A percentile compares a stretch with the other conserved stretches of the same genome.
phyloP scores from a whole-genome alignment of 2,888 invertebrate genomes.

The Melinaea marsaeus region DNA sequence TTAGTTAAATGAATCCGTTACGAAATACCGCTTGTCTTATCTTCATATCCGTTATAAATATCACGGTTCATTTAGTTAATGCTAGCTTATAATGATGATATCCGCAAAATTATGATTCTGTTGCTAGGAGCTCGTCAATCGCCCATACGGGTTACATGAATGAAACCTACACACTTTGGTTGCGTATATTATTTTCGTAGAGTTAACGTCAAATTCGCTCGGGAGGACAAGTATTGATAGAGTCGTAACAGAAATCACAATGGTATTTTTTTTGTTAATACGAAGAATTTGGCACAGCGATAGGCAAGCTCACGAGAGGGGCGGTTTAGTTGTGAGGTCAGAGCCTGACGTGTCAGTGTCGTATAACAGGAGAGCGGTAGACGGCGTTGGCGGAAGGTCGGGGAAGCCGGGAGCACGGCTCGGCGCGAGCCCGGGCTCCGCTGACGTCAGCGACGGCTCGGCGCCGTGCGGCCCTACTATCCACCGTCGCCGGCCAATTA shows the following conservation, averaged over 20 bases:
- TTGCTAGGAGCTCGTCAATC: constrained; percentile 68
- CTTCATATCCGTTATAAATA: constrained; percentile 55
- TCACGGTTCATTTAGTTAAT: constrained; percentile 58
- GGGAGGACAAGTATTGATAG: constrained; percentile 22
- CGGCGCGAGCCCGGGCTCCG: constrained; percentile 66
- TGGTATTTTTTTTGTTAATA: constrained; percentile 40
- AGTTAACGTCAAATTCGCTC: constrained; percentile 27
- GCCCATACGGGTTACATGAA: constrained; percentile 68
- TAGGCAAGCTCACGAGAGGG: constrained; percentile 45
- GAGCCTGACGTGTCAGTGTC: constrained; percentile 60
- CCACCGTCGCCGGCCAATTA: constrained; percentile 70
- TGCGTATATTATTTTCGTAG: constrained; percentile 44
- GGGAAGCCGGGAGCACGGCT: constrained; percentile 67
- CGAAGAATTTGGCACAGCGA: constrained; percentile 54
- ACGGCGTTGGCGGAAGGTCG: constrained; percentile 72
- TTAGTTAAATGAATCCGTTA: constrained; percentile 69
- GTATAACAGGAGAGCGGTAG: constrained; percentile 60
- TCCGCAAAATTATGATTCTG: constrained; percentile 53
- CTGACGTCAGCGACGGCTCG: constrained; percentile 75
- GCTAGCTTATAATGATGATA: constrained; percentile 47
- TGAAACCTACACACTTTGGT: constrained; percentile 66
- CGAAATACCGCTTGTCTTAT: constrained; percentile 56
- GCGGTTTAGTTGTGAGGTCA: constrained; percentile 56
- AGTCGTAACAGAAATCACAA: constrained; percentile 31
- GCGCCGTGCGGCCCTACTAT: constrained; percentile 66